Evolutionary conservation across 2,888 invertebrate genomes (phyloP).

Genomic region (Sinohyriopsis cumingii): DNA sequence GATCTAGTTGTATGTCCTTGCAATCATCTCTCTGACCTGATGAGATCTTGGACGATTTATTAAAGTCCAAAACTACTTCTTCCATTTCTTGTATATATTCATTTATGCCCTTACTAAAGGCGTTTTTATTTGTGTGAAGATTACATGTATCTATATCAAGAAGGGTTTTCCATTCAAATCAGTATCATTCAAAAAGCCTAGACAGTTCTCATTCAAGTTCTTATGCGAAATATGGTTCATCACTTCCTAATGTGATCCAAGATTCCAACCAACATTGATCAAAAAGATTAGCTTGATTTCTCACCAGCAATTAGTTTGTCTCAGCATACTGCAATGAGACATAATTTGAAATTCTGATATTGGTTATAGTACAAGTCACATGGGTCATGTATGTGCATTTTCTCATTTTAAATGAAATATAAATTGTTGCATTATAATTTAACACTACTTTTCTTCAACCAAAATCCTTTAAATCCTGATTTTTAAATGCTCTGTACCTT

Average conservation of each 20-base stretch:
- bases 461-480: too few species aligned
- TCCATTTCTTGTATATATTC: slow-evolving; percentile 15
- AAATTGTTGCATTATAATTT: too few species aligned
- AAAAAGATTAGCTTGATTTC: too few species aligned
- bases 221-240: slow-evolving; percentile 20
- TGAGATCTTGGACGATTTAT: slow-evolving; percentile 17
- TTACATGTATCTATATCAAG: slow-evolving; percentile 11
- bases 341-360: too few species aligned
- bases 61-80: slow-evolving; percentile 15
- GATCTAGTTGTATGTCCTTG: slow-evolving; percentile 13
- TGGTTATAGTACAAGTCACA: too few species aligned
- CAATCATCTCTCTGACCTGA: slow-evolving; percentile 13
- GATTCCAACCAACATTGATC: slow-evolving; percentile 2
- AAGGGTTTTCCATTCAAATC: neutral
- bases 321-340: too few species aligned
- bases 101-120: slow-evolving; percentile 17
- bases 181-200: slow-evolving; percentile 7
- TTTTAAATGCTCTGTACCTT: too few species aligned
- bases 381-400: too few species aligned
- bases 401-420: too few species aligned
- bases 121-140: slow-evolving; percentile 19
- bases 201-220: slow-evolving; percentile 15
- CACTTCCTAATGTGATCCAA: slow-evolving; percentile 16
- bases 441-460: too few species aligned
- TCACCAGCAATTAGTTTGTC: too few species aligned